Evolutionary conservation across 2,888 invertebrate species (phyloP).

Genomic region (Seira ritae): DNA sequence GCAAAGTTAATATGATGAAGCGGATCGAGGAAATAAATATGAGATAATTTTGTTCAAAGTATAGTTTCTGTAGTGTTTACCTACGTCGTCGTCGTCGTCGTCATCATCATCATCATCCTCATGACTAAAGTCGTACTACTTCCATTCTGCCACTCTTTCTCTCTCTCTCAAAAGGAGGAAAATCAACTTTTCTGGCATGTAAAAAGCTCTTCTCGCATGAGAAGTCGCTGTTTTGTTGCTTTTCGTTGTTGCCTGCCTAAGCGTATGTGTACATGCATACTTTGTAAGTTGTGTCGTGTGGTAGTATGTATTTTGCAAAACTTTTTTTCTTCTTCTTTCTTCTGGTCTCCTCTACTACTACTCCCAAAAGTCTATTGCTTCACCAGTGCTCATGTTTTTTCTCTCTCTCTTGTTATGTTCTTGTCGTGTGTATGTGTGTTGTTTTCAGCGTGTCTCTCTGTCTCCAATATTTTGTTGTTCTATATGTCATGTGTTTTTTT

Average conservation of each 20-base stretch:
- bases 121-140: too few relatives aligned
- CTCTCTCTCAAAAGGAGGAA: background rate
- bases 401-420: too few relatives aligned
- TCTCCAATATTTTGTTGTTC: too few relatives aligned
- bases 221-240: too few relatives aligned
- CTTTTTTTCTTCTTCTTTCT: background rate
- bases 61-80: background rate
- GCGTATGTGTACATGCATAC: too few relatives aligned
- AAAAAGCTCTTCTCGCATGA: background rate
- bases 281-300: background rate
- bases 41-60: too few relatives aligned
- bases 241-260: too few relatives aligned
- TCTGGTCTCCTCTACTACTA: background rate
- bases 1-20: too few relatives aligned
- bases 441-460: too few relatives aligned
- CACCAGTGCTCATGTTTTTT: background rate
- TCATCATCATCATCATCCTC: too few relatives aligned
- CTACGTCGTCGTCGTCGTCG: background rate
- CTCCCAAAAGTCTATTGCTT: background rate
- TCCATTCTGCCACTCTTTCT: background rate
- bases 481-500: background rate
- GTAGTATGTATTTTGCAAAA: background rate
- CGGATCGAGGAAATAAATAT: too few relatives aligned
- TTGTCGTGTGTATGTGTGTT: too few relatives aligned
- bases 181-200: background rate